Conservation (phyloP, 2,113 vertebrate species). For the Myiopsitta monachus region DNA sequence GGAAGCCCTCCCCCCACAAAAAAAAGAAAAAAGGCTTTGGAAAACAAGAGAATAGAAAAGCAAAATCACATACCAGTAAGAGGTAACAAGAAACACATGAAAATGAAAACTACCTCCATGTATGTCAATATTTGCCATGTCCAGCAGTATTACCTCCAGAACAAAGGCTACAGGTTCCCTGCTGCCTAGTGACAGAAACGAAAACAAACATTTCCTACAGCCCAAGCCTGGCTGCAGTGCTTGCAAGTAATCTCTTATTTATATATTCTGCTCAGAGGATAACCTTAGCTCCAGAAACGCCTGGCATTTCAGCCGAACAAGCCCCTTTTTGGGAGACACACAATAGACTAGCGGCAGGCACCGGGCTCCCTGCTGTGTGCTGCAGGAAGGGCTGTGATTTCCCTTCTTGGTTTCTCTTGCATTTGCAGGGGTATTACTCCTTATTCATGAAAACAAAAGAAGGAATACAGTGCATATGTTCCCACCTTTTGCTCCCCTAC, state of each 20-base stretch:
- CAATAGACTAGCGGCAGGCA: not conserved
- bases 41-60: constrained; percentile 9
- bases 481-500: not conserved
- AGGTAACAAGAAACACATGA: constrained; percentile 63
- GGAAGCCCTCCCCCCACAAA: too few species aligned
- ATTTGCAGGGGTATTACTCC: not conserved
- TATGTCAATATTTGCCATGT: constrained; percentile 67
- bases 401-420: not conserved
- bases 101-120: constrained; percentile 49
- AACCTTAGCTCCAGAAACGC: not conserved
- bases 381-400: not conserved
- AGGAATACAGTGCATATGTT: not conserved
- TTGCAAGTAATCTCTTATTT: constrained; percentile 11
- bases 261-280: constrained; percentile 20
- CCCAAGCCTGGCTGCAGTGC: not conserved
- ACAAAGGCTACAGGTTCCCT: constrained; percentile 54
- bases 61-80: not conserved
- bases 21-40: not conserved
- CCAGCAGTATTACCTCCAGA: constrained; percentile 45
- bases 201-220: constrained; percentile 68
- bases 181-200: constrained; percentile 61
- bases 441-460: not conserved
- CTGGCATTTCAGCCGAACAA: not conserved
- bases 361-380: not conserved
- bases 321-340: not conserved